Evolutionary conservation across 2,888 invertebrate genomes (phyloP), one percentile per base, ranked within the genome.

Genomic region (Coelopa pilipes): DNA sequence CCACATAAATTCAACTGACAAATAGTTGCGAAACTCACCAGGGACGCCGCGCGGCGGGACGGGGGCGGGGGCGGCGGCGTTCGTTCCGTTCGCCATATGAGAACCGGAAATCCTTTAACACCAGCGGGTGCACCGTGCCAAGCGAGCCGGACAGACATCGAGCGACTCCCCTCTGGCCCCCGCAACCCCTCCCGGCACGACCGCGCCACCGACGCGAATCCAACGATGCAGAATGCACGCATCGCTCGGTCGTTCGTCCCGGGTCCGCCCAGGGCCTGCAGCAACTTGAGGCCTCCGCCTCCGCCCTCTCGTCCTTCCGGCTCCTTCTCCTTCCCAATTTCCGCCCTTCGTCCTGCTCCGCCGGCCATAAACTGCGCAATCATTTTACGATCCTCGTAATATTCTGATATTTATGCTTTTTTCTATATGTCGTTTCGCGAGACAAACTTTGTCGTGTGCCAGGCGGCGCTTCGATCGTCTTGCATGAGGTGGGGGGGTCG

Each of bases 101-200:
- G 77, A 72, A 79, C 73, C 79, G 79, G 79, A 79, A 79, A 79
- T 79, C 79, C 78, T 75, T 77, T 77, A 79, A 78, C 79, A 79
- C 78, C 60, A 67, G 47, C 46, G 34, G 45, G 46, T 34, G 46
- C 45, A 17, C 5, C 10, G 65, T 15, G 66, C 19, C 66, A 50
- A 4, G 34, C 34, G 7, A 34, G 34, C 34, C 2, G 4, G 34
- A 34, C 4, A 34, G 34, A 34, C 34, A 34, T 7, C 34, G 34
- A 34, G 34, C 7, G 34, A 34, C 7, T 34, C 34, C 34, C 34
- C 34, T 34, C 34, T 34, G 4, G 34, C 2, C 34, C n/a, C n/a
- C n/a, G n/a, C n/a, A n/a, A n/a, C n/a, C n/a, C n/a, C n/a, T 34
- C 13, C n/a, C 57, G 13, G 24, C 60, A 60, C 13, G 21, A 60